Percentiles rank a stretch among this genome's conserved stretches.
Evolutionary conservation across 2,888 invertebrate species (phyloP).

Genomic region (Chrysolina oricalcia): DNA sequence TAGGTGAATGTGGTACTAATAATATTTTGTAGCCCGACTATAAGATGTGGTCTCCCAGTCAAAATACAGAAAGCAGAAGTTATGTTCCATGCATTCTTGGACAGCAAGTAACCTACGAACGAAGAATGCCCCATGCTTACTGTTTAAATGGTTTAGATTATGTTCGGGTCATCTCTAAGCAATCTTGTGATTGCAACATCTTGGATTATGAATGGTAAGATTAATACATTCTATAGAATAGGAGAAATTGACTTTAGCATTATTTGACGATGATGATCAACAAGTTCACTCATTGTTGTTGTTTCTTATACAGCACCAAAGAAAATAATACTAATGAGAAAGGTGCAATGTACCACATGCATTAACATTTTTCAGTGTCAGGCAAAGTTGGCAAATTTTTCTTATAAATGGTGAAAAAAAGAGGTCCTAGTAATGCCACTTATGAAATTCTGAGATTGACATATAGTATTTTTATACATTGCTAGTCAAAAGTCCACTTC

Average conservation of each 20-base stretch:
- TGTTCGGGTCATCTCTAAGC: slow-evolving; percentile 79
- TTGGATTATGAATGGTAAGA: slow-evolving; percentile 87
- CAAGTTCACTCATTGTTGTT: too few species aligned
- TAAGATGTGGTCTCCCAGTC: slow-evolving; percentile 90
- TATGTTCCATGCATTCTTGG: slow-evolving; percentile 85
- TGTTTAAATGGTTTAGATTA: slow-evolving; percentile 89
- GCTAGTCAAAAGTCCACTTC: too few species aligned
- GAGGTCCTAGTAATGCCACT: too few species aligned
- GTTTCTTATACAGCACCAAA: too few species aligned
- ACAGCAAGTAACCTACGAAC: slow-evolving; percentile 82
- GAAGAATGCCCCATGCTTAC: slow-evolving; percentile 81
- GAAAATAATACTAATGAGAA: too few species aligned
- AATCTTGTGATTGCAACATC: slow-evolving; percentile 85
- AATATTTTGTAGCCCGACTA: slow-evolving; percentile 80
- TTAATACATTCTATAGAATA: slow-evolving; percentile 15
- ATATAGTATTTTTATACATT: too few species aligned
- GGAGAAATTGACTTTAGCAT: not conserved
- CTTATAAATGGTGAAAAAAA: too few species aligned
- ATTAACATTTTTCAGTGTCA: too few species aligned
- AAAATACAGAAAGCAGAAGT: slow-evolving; percentile 73
- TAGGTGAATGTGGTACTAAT: not conserved
- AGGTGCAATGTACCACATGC: too few species aligned
- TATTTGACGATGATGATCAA: too few species aligned
- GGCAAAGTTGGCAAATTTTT: too few species aligned
- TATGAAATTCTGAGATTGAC: too few species aligned